Conservation (phyloP, 1,140 invertebrate species). For the Sesamia nonagrioides region DNA sequence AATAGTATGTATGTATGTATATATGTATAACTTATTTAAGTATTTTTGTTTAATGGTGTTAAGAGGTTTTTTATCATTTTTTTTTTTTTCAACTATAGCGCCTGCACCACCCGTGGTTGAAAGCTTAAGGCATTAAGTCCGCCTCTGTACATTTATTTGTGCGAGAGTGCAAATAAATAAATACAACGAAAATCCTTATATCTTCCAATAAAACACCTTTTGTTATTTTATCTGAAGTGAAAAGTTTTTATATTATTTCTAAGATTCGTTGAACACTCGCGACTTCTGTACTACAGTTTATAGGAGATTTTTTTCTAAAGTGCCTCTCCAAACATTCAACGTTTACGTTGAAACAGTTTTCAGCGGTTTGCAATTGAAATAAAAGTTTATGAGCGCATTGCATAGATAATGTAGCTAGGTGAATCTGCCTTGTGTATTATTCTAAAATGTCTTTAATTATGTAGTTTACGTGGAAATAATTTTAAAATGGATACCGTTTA, state of each 20-base stretch:
- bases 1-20: no score
- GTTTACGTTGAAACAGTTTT: slow-evolving; percentile 66
- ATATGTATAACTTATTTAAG: no score
- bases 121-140: no score
- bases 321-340: slow-evolving; percentile 62
- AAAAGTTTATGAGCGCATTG: slow-evolving; percentile 37
- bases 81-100: no score
- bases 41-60: no score
- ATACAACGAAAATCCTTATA: no score
- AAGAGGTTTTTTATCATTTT: no score
- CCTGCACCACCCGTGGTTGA: no score
- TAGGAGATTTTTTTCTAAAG: slow-evolving; percentile 66
- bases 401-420: slow-evolving; percentile 31
- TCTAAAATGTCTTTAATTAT: slow-evolving; percentile 1
- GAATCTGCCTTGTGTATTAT: slow-evolving; percentile 31
- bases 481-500: no score
- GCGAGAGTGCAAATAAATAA: no score
- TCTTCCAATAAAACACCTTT: not conserved
- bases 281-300: slow-evolving; percentile 55
- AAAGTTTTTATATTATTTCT: not conserved
- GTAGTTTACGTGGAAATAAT: not conserved
- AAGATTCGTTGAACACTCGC: not conserved
- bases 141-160: no score
- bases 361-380: slow-evolving; percentile 64
- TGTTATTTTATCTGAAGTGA: not conserved